phyloP scores from a whole-genome alignment of 1,140 invertebrate genomes.

The Leptinotarsa defecta region DNA sequence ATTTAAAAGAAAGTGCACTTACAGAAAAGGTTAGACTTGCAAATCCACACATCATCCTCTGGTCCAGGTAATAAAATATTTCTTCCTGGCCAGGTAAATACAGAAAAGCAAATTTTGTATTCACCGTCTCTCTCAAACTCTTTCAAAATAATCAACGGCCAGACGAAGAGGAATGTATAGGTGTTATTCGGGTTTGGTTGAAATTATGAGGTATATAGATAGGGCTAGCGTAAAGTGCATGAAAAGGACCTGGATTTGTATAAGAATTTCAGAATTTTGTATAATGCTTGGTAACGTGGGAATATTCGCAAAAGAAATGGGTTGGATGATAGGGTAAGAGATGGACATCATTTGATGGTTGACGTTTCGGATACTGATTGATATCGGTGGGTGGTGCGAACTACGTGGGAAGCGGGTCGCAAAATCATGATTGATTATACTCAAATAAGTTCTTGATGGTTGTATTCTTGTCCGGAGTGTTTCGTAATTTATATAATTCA shows the following conservation, averaged over 20 bases:
- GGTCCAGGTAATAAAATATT: constrained; percentile 20
- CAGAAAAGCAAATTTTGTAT: constrained; percentile 2
- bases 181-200: constrained; percentile 8
- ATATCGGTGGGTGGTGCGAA: constrained; percentile 11
- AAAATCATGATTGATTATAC: too few species aligned
- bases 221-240: not conserved
- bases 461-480: too few species aligned
- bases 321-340: constrained; percentile 22
- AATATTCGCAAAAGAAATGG: constrained; percentile 13
- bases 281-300: constrained; percentile 24
- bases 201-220: constrained; percentile 4
- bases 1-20: constrained; percentile 21
- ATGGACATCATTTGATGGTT: constrained; percentile 17
- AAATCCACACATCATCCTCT: constrained; percentile 20
- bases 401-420: constrained; percentile 11
- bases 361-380: constrained; percentile 22
- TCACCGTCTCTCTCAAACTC: constrained; percentile 7
- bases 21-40: constrained; percentile 31
- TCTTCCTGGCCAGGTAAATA: constrained; percentile 20
- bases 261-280: constrained; percentile 25
- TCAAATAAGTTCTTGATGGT: too few species aligned
- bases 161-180: not conserved
- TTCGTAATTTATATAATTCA: too few species aligned
- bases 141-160: not conserved
- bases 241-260: constrained; percentile 24